Evolutionary conservation across 2,888 invertebrate genomes (phyloP), one percentile per base, ranked within the genome.

Genomic region (Pseudococcus viburni): DNA sequence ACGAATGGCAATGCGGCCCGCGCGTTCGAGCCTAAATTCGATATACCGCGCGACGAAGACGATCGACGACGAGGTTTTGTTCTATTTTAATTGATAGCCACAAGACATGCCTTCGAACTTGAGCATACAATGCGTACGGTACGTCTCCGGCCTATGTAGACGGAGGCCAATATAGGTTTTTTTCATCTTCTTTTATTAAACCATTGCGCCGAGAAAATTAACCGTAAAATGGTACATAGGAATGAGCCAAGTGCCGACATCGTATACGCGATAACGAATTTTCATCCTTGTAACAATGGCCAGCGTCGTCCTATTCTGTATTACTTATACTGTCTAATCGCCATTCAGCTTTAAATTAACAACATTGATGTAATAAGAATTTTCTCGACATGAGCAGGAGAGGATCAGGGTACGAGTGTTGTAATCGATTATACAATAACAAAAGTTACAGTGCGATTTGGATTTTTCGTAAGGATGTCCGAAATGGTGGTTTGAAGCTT

Each of bases 31-130:
- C 39, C 46, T 46, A 84, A 84, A 48, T 85, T 85, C 39, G 26
- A 22, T 84, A 84, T 26, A 84, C 51, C 85, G 64, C 33, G 42
- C 19, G 15, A 15, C 9, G 48, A 64, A 19, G 64, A 64, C 22
- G 42, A 59, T 55, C 85, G 59, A 73, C 86, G 64, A 59, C 59
- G 59, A 59, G 33, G 59, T 88, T 80, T 88, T 88, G 88, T 88
- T 88, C 88, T 55, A 88, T 88, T 88, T 88, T 88, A 88, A 88
- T 88, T 88, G 88, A 83, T 88, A 83, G 88, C 88, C 83, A 80
- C 83, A 83, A 88, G 86, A 86, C 86, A 86, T 86, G 86, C 86
- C 22, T 86, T 73, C 46, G 86, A 64, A 42, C 55, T 39, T 19
- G 85, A 59, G 64, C 22, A 59, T 39, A 85, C 64, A 64, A 59